phyloP scores from a whole-genome alignment of 2,797 vertebrate species.

The Acestrorhynchus altus region DNA sequence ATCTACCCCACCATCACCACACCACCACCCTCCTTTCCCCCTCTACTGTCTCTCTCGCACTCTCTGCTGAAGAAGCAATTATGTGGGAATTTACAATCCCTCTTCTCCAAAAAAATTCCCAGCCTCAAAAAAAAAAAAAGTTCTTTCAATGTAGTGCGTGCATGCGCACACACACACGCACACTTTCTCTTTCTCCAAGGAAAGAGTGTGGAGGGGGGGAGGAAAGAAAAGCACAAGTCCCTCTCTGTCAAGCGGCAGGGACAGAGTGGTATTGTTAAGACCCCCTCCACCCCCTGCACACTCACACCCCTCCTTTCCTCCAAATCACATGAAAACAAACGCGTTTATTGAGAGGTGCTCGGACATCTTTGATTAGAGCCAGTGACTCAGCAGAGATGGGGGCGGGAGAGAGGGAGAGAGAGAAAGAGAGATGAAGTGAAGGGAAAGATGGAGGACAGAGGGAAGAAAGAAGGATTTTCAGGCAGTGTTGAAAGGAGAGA shows the following conservation, averaged over 20 bases:
- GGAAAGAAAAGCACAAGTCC: conserved; percentile 58
- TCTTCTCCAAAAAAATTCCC: conserved; percentile 49
- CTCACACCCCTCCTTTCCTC: conserved; percentile 37
- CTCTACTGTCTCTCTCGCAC: conserved; percentile 51
- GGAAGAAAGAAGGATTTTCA: conserved; percentile 40
- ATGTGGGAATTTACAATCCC: conserved; percentile 68
- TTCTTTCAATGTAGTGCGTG: conserved; percentile 28
- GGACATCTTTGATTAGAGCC: conserved; percentile 78
- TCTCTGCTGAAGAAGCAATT: conserved; percentile 61
- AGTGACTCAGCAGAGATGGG: conserved; percentile 81
- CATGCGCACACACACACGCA: conserved; percentile 46
- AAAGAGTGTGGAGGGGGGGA: conserved; percentile 51
- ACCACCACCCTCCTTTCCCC: no score
- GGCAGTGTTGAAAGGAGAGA: conserved; percentile 49
- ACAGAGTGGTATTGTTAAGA: conserved; percentile 77
- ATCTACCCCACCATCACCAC: neutral
- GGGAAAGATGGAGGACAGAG: conserved; percentile 13
- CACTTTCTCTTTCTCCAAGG: conserved; percentile 49
- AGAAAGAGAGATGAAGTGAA: neutral
- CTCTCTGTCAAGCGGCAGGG: conserved; percentile 64
- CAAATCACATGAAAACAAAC: conserved; percentile 82
- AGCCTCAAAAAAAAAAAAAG: conserved; percentile 52
- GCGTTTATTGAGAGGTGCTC: conserved; percentile 75
- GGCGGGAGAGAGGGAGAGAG: conserved; percentile 30
- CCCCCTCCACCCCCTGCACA: conserved; percentile 28